Evolutionary conservation across 1,140 invertebrate species (phyloP).

Genomic region (Pseudomyrmex cubaensis): DNA sequence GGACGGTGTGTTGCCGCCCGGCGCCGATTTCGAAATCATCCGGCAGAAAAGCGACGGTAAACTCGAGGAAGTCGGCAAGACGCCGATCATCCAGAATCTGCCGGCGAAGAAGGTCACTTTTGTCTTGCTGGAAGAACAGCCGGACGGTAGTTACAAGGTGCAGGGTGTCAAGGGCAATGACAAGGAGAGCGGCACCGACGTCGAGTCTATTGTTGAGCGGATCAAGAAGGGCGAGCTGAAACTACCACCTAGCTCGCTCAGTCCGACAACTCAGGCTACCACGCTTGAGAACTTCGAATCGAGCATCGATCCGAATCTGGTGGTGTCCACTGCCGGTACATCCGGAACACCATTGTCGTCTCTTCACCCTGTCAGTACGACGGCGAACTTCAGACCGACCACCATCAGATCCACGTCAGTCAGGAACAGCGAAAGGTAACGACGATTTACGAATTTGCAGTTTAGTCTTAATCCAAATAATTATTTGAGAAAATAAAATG

Average conservation of each 20-base stretch:
- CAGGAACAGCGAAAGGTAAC: conserved; percentile 67
- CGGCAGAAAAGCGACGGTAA: conserved; percentile 90
- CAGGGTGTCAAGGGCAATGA: conserved; percentile 90
- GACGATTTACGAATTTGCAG: background rate
- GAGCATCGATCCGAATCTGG: conserved; percentile 43
- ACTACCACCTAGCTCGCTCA: conserved; percentile 88
- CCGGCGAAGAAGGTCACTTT: conserved; percentile 93
- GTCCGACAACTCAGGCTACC: conserved; percentile 29
- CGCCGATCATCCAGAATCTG: conserved; percentile 85
- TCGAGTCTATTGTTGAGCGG: conserved; percentile 92
- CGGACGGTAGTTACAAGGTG: conserved; percentile 93
- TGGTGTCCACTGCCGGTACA: conserved; percentile 3
- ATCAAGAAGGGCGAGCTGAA: conserved; percentile 93
- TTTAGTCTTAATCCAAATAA: background rate
- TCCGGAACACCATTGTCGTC: conserved; percentile 12
- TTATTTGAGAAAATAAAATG: background rate
- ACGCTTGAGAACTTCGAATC: conserved; percentile 53
- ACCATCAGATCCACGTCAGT: conserved; percentile 67
- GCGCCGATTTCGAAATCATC: conserved; percentile 91
- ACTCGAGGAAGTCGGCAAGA: conserved; percentile 89
- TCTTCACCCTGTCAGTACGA: conserved; percentile 8
- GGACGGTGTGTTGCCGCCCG: conserved; percentile 90
- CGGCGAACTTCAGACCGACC: conserved; percentile 75
- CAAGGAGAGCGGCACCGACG: conserved; percentile 88
- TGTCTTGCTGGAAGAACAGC: conserved; percentile 93